phyloP scores from a whole-genome alignment of 2,888 invertebrate species.

The Cancer borealis region DNA sequence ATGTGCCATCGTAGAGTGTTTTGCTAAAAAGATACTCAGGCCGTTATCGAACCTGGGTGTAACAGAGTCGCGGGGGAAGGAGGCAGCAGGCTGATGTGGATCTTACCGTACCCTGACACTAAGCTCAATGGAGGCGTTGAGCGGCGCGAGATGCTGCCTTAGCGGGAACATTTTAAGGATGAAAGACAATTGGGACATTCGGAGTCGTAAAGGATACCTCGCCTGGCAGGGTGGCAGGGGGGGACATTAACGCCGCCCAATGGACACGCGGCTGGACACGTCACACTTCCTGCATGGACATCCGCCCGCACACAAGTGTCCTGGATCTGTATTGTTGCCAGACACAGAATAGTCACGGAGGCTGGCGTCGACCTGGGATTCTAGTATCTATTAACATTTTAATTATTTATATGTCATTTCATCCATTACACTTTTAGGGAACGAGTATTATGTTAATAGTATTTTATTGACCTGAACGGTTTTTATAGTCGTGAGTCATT shows the following conservation, averaged over 20 bases:
- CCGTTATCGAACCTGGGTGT: slow-evolving; percentile 43
- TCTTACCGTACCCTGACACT: neutral
- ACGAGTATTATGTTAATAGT: neutral
- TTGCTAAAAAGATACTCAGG: slow-evolving; percentile 60
- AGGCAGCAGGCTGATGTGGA: neutral
- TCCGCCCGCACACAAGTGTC: slow-evolving; percentile 25
- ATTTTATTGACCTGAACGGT: neutral
- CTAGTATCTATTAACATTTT: neutral
- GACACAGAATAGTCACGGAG: slow-evolving; percentile 6
- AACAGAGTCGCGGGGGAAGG: slow-evolving; percentile 37
- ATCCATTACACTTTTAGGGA: neutral
- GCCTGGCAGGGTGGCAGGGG: neutral
- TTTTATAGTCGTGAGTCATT: no score
- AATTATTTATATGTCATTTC: neutral
- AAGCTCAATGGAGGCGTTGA: neutral
- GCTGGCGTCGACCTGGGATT: no score
- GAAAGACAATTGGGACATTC: slow-evolving; percentile 64
- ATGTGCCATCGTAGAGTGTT: slow-evolving; percentile 61
- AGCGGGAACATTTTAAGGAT: slow-evolving; percentile 28
- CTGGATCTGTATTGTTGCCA: neutral
- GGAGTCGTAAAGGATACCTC: slow-evolving; percentile 38
- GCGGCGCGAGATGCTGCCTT: neutral
- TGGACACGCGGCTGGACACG: slow-evolving; percentile 56
- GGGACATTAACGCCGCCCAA: neutral
- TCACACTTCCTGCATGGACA: slow-evolving; percentile 47